Percentiles rank a stretch among this genome's conserved stretches.
These are phyloP conservation scores for Tympanoctomys barrerae DNA, from an alignment of 2,797 vertebrate genomes.

Conservation along the genomic window DNA sequence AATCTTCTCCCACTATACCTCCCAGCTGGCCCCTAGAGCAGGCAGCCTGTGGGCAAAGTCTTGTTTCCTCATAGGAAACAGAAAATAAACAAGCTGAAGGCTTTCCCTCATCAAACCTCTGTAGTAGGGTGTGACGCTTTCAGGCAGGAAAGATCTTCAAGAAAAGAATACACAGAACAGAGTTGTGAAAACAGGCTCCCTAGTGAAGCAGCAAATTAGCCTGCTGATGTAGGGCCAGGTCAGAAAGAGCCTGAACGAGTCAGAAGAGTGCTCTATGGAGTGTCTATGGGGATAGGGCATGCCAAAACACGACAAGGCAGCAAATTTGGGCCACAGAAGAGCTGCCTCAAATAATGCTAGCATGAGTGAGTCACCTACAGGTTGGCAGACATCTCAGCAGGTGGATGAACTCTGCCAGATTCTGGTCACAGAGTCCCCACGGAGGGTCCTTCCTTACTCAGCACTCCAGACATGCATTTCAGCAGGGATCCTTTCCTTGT, in stretches of 20 bases:
- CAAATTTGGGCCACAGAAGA: neutral
- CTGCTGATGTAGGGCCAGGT: neutral
- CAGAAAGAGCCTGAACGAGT: neutral
- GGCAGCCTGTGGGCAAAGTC: neutral
- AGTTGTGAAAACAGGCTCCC: neutral
- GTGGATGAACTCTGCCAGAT: neutral
- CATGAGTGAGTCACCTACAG: rapidly evolving
- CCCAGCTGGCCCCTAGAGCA: neutral
- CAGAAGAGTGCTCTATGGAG: neutral
- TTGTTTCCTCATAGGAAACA: neutral
- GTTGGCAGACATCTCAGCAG: too few relatives aligned
- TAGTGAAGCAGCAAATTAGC: neutral
- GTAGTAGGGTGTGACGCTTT: too few relatives aligned
- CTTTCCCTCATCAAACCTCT: neutral
- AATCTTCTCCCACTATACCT: neutral
- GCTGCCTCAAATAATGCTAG: neutral
- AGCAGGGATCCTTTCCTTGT: neutral
- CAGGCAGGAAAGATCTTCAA: neutral
- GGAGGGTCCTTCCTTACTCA: neutral
- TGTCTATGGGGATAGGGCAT: neutral
- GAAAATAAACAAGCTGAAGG: neutral
- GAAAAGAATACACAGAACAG: neutral
- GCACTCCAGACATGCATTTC: neutral
- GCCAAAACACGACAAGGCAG: neutral
- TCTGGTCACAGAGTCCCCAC: neutral